Evolutionary conservation across 1,140 invertebrate species (phyloP).

Genomic region (Tribolium madens): DNA sequence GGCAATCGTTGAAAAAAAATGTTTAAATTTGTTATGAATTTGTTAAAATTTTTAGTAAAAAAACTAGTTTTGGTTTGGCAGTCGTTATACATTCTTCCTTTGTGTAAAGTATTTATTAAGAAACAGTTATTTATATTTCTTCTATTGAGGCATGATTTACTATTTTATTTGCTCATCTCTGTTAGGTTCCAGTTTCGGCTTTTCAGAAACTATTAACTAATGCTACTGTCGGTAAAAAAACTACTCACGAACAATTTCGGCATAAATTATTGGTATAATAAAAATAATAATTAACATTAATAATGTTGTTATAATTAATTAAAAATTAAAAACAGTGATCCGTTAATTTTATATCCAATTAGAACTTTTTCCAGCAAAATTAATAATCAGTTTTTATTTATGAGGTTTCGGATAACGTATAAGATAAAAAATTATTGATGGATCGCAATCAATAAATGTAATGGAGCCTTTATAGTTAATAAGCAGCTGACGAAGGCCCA

Average conservation of each 20-base stretch:
- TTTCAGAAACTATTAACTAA: background rate
- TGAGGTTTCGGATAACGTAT: background rate
- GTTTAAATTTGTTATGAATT: too few species aligned
- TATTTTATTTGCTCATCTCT: too few species aligned
- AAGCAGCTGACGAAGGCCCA: background rate
- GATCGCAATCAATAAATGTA: background rate
- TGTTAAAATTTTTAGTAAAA: too few species aligned
- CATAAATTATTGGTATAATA: background rate
- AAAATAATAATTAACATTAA: slow-evolving; percentile 11
- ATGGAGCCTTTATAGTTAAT: background rate
- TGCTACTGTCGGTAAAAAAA: slow-evolving; percentile 39
- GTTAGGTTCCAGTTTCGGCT: background rate
- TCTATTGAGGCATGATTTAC: too few species aligned
- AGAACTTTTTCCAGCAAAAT: background rate
- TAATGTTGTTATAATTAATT: background rate
- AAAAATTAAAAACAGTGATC: background rate
- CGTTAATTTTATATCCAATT: background rate
- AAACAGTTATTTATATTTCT: too few species aligned
- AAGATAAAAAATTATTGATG: background rate
- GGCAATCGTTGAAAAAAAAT: background rate
- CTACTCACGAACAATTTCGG: background rate
- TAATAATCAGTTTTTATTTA: slow-evolving; percentile 2
- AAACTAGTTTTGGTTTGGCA: too few species aligned
- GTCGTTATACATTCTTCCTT: too few species aligned
- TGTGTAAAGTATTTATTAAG: too few species aligned